Evolutionary conservation across 2,113 vertebrate genomes (phyloP).

Genomic region (Pyrgilauda ruficollis): DNA sequence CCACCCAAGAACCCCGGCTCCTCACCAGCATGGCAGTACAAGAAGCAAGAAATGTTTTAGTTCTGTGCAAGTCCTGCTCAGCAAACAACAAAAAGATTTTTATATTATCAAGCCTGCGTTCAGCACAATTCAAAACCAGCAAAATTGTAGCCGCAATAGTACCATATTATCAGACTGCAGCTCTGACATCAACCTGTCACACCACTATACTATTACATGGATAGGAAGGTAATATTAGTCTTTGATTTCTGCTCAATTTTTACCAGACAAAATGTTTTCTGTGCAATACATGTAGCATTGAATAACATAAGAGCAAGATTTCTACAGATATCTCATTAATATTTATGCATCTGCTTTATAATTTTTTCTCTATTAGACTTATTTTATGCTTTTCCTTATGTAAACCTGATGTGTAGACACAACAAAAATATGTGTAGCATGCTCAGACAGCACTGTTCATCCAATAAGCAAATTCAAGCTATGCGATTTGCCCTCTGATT

Average conservation of each 20-base stretch:
- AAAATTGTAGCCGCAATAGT: background rate
- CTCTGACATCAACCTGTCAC: background rate
- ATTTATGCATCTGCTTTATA: background rate
- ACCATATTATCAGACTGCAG: background rate
- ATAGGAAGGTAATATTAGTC: background rate
- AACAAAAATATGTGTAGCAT: background rate
- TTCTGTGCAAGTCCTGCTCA: background rate
- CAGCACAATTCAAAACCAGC: background rate
- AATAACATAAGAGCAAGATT: background rate
- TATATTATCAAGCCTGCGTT: background rate
- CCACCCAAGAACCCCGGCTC: rapidly evolving
- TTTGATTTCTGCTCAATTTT: constrained; percentile 37
- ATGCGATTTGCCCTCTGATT: background rate
- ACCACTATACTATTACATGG: background rate
- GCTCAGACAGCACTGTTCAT: background rate
- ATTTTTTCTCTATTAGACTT: background rate
- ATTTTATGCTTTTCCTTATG: background rate
- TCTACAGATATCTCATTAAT: background rate
- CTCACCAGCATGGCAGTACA: rapidly evolving
- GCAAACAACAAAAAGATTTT: background rate
- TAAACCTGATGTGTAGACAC: background rate
- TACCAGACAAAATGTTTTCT: background rate
- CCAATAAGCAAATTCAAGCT: background rate
- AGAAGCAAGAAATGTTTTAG: background rate
- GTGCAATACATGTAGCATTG: background rate